Evolutionary conservation across 2,888 invertebrate species (phyloP).

Genomic region (Drosophila testacea): DNA sequence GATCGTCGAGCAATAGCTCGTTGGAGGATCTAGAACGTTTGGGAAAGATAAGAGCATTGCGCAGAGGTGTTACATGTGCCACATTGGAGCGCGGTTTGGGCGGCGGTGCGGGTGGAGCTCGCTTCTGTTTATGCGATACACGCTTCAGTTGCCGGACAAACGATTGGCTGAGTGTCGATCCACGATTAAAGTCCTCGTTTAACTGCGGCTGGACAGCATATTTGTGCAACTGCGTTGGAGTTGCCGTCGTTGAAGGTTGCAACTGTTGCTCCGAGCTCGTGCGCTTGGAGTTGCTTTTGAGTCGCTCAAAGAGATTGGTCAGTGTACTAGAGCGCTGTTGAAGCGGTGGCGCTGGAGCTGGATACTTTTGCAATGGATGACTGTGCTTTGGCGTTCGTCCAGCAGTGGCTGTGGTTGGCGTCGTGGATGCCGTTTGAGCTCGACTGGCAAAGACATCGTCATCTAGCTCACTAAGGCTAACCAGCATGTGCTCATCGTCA

Average conservation of each 20-base stretch:
- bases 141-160: conserved; percentile 83
- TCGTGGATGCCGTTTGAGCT: conserved; percentile 58
- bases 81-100: conserved; percentile 66
- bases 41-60: conserved; percentile 73
- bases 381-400: conserved; percentile 77
- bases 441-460: conserved; percentile 74
- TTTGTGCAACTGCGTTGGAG: conserved; percentile 55
- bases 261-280: conserved; percentile 72
- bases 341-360: conserved; percentile 70
- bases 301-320: conserved; percentile 81
- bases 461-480: conserved; percentile 75
- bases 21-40: conserved; percentile 82
- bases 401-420: conserved; percentile 58
- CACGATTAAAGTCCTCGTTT: conserved; percentile 83
- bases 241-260: conserved; percentile 13
- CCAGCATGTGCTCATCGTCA: conserved; percentile 74
- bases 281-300: conserved; percentile 57
- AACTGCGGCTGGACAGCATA: conserved; percentile 71
- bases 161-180: conserved; percentile 84
- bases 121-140: conserved; percentile 69
- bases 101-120: conserved; percentile 67
- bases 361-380: conserved; percentile 62
- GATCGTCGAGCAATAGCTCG: conserved; percentile 81
- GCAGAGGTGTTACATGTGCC: conserved; percentile 65
- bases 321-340: conserved; percentile 78